Evolutionary conservation across 2,888 invertebrate genomes (phyloP), one percentile per base, ranked within the genome.

Genomic region (Cenopis cana): DNA sequence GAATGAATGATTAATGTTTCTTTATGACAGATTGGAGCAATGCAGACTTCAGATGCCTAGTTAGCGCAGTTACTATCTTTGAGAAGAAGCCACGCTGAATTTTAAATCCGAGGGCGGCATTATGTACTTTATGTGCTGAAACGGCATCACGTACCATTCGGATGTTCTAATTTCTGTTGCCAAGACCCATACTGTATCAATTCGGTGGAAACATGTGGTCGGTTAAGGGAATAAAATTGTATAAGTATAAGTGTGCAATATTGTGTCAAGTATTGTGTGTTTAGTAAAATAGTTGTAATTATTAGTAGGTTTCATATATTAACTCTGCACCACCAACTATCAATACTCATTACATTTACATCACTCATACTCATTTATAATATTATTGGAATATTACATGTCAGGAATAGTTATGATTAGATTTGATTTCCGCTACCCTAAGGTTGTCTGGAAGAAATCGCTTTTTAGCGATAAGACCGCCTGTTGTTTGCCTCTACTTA

Each of bases 1-100:
- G 69, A 73, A 74, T 69, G 67, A 74, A 74, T 76, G 74, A 76
- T 74, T 74, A 74, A 74, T 74, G 74, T 56, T 54, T 56, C 46
- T 64, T 72, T 70, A 69, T 73, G 74, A 73, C 74, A 73, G 73
- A 65, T 74, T 71, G 52, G 59, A 59, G 67, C 64, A 68, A 59
- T 74, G 57, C 68, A 67, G 52, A 70, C 69, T 59, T 66, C 62
- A 67, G 68, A 62, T 70, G 55, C 41, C 68, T 64, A 59, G 68
- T 66, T 68, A 61, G 49, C 57, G 49, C 74, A 62, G 67, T 73
- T 66, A 59, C 46, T 49, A 55, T 66, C 36, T 38, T 66, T 54
- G 24, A 52, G 20, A 62, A 33, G 24, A 24, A 61, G 36, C 60
- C 55, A 67, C 49, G 71, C 60, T 29, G 65, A 70, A 65, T 71